phyloP scores from a whole-genome alignment of 1,140 invertebrate genomes.

The Xylocopa sonorina region DNA sequence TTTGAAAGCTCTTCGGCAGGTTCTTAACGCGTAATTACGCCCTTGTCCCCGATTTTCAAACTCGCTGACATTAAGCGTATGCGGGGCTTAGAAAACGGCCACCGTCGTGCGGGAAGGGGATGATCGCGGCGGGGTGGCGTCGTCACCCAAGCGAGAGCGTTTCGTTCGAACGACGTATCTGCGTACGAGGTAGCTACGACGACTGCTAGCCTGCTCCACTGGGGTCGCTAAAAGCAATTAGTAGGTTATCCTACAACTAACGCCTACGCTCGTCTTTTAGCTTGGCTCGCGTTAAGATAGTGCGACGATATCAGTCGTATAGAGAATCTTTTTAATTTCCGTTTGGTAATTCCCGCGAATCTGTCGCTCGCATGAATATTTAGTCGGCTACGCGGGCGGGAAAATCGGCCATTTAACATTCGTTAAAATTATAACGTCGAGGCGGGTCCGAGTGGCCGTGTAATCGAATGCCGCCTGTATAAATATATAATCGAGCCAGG shows the following conservation, averaged over 20 bases:
- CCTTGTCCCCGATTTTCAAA: slow-evolving; percentile 56
- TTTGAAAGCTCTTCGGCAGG: slow-evolving; percentile 48
- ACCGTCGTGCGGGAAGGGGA: background rate
- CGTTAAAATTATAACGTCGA: slow-evolving; percentile 63
- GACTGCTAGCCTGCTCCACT: background rate
- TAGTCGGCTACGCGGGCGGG: slow-evolving; percentile 19
- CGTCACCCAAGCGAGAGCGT: background rate
- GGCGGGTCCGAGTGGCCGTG: slow-evolving; percentile 52
- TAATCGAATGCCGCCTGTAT: slow-evolving; percentile 55
- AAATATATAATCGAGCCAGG: slow-evolving; percentile 58
- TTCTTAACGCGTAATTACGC: slow-evolving; percentile 54
- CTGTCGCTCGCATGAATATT: slow-evolving; percentile 45
- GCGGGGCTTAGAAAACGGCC: slow-evolving; percentile 18
- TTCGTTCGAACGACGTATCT: background rate
- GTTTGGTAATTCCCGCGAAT: background rate
- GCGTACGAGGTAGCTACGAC: background rate
- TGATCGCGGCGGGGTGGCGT: background rate
- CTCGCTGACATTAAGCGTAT: slow-evolving; percentile 49
- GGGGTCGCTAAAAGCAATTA: background rate
- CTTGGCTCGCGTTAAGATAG: no score
- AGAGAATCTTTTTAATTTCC: no score
- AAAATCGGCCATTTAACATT: slow-evolving; percentile 59
- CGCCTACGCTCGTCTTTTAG: no score
- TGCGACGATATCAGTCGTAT: no score
- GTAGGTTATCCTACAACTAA: no score